Base-by-base conservation (phyloP, 2,888 invertebrate species). In the Athetis lepigone region DNA sequence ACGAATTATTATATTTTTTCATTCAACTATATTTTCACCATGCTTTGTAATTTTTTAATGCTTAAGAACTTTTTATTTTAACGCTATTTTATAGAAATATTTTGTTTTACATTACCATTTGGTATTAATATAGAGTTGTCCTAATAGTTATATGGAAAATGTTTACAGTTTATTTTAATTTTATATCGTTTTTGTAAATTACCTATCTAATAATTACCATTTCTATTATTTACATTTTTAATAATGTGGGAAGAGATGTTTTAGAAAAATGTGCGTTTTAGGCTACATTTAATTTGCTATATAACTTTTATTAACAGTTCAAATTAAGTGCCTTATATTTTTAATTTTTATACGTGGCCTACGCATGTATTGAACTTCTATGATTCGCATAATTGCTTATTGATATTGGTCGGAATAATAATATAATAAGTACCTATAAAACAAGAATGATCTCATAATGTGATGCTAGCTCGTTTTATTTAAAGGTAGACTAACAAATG, bases 371-470 rank as follows among this genome's bases (percentile, higher is more conserved):
- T n/a, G n/a, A n/a, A 50, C 43, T 60, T 51, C 18, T 55, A 59
- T 51, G 27, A 47, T 72, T 72, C 52, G 65, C 73, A 77, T 62
- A 54, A 50, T 77, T 67, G 56, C 64, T 59, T 50, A 50, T 58
- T 65, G 39, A 46, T 50, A 45, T 55, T 63, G 51, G 57, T 66
- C 49, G 49, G 59, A 63, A 70, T 70, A 55, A 66, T 66, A 33
- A 13, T 33, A 29, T 62, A 68, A 62, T 68, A 78, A 62, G 54
- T 57, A 68, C 60, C 47, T 46, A 33, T 16, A 52, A 57, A 40
- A 57, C 57, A 54, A 57, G 19, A 63, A 61, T 80, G 79, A 80
- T 79, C 79, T 79, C 80, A 80, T 56, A 62, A 58, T 77, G 71
- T 77, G 75, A 80, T 79, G 66, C 37, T 70, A 67, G 74, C 54